phyloP scores from a whole-genome alignment of 1,140 invertebrate genomes.

The Procambarus virginalis region DNA sequence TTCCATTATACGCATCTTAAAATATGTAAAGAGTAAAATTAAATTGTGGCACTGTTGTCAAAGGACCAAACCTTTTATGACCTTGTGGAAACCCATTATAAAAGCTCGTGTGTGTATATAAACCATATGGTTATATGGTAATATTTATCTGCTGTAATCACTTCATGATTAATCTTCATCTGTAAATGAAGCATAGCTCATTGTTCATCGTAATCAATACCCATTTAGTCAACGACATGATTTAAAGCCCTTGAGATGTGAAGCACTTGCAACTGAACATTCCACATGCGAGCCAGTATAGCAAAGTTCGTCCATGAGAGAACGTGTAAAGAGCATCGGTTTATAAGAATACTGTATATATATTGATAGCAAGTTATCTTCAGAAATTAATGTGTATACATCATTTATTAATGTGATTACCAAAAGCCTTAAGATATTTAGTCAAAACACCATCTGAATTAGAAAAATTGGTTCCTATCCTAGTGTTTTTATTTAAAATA shows the following conservation, averaged over 20 bases:
- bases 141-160: conserved; percentile 18
- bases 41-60: not conserved
- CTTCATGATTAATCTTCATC: conserved; percentile 1
- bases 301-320: not conserved
- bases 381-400: no score
- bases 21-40: not conserved
- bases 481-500: no score
- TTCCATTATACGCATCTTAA: not conserved
- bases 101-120: not conserved
- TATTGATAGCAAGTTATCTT: no score
- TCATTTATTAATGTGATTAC: no score
- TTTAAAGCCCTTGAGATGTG: not conserved
- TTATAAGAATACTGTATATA: no score
- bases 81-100: not conserved
- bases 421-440: no score
- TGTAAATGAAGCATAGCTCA: conserved; percentile 14
- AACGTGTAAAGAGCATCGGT: not conserved
- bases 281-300: not conserved
- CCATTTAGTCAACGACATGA: not conserved
- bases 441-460: no score
- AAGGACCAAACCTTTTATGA: not conserved
- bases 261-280: conserved; percentile 8
- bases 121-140: not conserved
- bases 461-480: no score
- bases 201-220: conserved; percentile 1